These are phyloP conservation scores for Sicus ferrugineus DNA, from an alignment of 2,888 invertebrate species.

Conservation along the genomic window DNA sequence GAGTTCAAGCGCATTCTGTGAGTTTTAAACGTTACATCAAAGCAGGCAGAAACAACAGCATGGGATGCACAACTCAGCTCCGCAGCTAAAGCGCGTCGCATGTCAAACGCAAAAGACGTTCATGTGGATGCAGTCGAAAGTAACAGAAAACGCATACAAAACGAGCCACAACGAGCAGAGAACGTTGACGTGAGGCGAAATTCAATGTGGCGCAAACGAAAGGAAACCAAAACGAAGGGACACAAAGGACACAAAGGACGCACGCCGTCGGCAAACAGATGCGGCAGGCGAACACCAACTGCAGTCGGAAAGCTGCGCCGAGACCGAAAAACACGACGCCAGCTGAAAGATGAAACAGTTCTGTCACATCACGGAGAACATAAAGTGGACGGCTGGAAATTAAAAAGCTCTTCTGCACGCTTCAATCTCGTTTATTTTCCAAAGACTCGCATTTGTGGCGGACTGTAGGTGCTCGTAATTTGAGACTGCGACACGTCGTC, in stretches of 20 bases:
- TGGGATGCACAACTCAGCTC: too few species aligned
- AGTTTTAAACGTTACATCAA: too few species aligned
- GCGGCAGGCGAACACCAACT: too few species aligned
- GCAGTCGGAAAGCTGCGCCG: too few species aligned
- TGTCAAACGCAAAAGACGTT: too few species aligned
- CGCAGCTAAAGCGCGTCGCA: too few species aligned
- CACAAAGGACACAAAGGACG: not conserved
- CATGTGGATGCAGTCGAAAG: too few species aligned
- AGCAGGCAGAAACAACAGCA: slow-evolving; percentile 17
- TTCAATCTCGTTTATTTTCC: not conserved
- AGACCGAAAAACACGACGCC: not conserved
- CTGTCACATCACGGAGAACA: not conserved
- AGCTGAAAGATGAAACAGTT: not conserved
- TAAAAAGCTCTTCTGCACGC: too few species aligned
- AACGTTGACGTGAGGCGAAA: not conserved
- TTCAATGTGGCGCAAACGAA: slow-evolving; percentile 1
- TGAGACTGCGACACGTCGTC: not conserved
- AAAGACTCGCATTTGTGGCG: not conserved
- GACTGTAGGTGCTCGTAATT: not conserved
- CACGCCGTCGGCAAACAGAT: not conserved
- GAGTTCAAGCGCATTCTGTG: too few species aligned
- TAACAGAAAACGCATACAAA: slow-evolving; percentile 12
- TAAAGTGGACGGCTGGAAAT: too few species aligned
- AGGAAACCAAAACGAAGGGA: not conserved
- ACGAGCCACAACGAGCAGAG: slow-evolving; percentile 21